Evolutionary conservation across 92 coral and sea anemone genomes (phyloP).

Genomic region (Plumapathes pennacea): DNA sequence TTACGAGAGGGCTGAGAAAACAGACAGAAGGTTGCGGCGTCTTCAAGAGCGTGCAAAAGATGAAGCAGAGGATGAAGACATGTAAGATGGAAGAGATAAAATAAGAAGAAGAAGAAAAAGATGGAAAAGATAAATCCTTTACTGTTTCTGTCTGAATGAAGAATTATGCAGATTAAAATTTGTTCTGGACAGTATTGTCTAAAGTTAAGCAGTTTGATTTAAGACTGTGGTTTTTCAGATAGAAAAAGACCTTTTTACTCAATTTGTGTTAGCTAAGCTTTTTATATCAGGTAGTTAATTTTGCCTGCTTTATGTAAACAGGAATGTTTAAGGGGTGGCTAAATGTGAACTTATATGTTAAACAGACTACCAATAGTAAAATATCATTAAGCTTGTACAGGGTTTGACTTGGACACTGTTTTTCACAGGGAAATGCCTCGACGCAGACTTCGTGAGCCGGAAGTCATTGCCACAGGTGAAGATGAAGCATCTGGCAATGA

Average conservation of each 20-base stretch:
- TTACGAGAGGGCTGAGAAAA: constrained; percentile 90
- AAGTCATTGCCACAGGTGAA: constrained; percentile 82
- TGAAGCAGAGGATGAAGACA: constrained; percentile 58
- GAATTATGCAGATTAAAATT: no score
- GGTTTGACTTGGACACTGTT: no score
- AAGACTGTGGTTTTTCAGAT: not conserved
- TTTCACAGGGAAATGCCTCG: constrained; percentile 68
- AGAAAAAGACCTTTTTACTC: not conserved
- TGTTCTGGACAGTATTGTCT: no score
- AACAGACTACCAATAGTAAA: no score
- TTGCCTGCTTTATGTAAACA: no score
- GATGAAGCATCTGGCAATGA: constrained; percentile 91
- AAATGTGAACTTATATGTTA: no score
- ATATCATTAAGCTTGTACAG: no score
- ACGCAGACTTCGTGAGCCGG: constrained; percentile 90
- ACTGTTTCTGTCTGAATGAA: no score
- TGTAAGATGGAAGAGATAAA: constrained; percentile 21
- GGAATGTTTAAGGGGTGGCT: no score
- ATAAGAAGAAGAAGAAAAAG: not conserved
- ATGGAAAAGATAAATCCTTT: no score
- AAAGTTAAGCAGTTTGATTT: not conserved
- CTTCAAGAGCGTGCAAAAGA: constrained; percentile 81
- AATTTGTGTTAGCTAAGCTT: not conserved
- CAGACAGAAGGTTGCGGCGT: constrained; percentile 88
- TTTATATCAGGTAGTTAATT: no score